Evolutionary conservation across 2,888 invertebrate genomes (phyloP).

Genomic region (Pocota personata): DNA sequence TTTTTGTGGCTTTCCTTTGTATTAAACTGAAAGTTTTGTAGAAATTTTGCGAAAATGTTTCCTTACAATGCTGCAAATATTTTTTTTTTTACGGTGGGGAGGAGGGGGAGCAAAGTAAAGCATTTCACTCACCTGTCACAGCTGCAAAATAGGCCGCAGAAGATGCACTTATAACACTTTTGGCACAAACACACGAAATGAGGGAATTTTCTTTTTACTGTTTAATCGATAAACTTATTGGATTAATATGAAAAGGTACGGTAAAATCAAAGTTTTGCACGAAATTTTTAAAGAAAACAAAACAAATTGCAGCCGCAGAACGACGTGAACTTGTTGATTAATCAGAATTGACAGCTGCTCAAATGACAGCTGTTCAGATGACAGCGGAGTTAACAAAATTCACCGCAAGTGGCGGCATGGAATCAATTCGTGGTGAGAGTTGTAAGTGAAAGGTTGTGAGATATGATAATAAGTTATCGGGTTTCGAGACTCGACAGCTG

Average conservation of each 20-base stretch:
- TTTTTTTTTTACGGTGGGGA: not conserved
- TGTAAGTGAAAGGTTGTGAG: not conserved
- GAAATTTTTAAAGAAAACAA: constrained; percentile 51
- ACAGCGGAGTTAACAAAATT: constrained; percentile 28
- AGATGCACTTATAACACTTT: constrained; percentile 21
- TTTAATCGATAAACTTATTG: not conserved
- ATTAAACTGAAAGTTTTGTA: not conserved
- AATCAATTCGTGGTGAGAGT: not conserved
- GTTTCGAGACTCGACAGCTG: not conserved
- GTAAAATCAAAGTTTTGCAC: constrained; percentile 32
- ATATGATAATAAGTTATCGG: not conserved
- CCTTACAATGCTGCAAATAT: not conserved
- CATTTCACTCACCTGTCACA: constrained; percentile 52
- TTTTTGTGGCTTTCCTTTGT: not conserved
- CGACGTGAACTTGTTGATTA: constrained; percentile 72
- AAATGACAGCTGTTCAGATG: constrained; percentile 49
- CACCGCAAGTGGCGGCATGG: not conserved
- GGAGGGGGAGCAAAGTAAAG: constrained; percentile 14
- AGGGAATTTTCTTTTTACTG: not conserved
- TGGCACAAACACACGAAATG: not conserved
- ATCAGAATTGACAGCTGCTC: constrained; percentile 59
- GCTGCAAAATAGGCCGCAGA: constrained; percentile 10
- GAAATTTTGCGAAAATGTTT: no score
- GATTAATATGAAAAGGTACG: not conserved
- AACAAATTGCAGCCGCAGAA: constrained; percentile 38